Base-by-base conservation (phyloP, 2,888 invertebrate genomes). In the Eucriotettix oculatus region DNA sequence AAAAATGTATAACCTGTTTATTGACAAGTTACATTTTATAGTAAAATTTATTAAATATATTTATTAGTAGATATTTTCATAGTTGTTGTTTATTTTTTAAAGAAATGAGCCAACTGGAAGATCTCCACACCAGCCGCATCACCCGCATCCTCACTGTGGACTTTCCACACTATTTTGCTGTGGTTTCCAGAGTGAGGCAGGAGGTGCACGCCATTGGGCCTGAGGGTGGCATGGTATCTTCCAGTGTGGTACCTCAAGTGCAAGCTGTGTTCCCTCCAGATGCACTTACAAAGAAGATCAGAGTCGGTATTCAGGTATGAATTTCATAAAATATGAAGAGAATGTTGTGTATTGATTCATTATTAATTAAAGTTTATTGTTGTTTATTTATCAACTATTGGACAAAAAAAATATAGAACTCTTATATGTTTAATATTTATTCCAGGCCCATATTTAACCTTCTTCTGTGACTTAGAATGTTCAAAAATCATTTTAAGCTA, bases 231-330 rank as follows among this genome's bases (percentile, higher is more conserved):
- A 93, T 96, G 68, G 88, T 99, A 62, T 91, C 92, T 67, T 96
- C 96, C 56, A 86, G 88, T 67, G 85, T 97, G 65, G 95, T 98
- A 60, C 92, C 95, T 9, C 87, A 93, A 75, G 86, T 86, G 43
- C 86, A 87, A 71, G 86, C 86, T 3, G 83, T 86, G 66, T 98
- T 99, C 81, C 98, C 98, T 17, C 85, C 92, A 52, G 89, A 90
- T 66, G 96, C 99, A 53, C 82, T 99, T 56, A 99, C 97, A n/a
- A 99, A 99, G 78, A 94, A 95, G 74, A 99, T 99, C 76, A 89
- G 93, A 77, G 97, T 99, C 68, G 96, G 96, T 64, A 81, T 97
- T 64, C 96, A 96, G 80, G 87, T 86, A 74, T 74, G 68, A 70
- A 29, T 29, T n/a, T n/a, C n/a, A n/a, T n/a, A n/a, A n/a, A n/a